Evolutionary conservation across 1,140 invertebrate genomes (phyloP).

Genomic region (Aphelinus certus): DNA sequence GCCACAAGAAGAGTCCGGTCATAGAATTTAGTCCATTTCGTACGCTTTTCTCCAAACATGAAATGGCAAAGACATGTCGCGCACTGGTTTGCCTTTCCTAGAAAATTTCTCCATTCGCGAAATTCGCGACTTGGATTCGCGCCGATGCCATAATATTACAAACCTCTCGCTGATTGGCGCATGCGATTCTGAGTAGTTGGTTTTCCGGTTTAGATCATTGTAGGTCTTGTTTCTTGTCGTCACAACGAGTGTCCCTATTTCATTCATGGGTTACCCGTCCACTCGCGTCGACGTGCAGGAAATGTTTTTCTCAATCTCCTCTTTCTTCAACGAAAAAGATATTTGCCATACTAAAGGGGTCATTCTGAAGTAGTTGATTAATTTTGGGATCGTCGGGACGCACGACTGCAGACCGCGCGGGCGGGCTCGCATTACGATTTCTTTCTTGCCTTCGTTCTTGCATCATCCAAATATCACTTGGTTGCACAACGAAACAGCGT

Average conservation of each 20-base stretch:
- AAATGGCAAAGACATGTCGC: constrained; percentile 25
- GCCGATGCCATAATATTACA: constrained; percentile 15
- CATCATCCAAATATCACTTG: not conserved
- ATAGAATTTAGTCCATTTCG: constrained; percentile 37
- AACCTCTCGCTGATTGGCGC: constrained; percentile 40
- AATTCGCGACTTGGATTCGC: not conserved
- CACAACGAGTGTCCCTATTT: constrained; percentile 41
- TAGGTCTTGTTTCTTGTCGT: constrained; percentile 33
- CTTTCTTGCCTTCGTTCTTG: not conserved
- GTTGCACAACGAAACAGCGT: too few relatives aligned
- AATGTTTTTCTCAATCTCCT: constrained; percentile 56
- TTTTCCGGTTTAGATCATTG: constrained; percentile 38
- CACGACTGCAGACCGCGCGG: constrained; percentile 40
- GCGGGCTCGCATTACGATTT: constrained; percentile 40
- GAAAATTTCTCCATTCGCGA: not conserved
- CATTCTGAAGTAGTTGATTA: constrained; percentile 39
- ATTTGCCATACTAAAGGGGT: constrained; percentile 36
- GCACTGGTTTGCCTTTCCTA: not conserved
- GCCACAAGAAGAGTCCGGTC: constrained; percentile 41
- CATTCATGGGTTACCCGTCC: constrained; percentile 55
- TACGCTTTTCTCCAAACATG: too few relatives aligned
- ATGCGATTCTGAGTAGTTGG: constrained; percentile 40
- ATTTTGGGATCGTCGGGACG: constrained; percentile 44
- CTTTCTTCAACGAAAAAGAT: constrained; percentile 44
- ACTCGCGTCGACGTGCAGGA: constrained; percentile 59